Evolutionary conservation across 1,140 invertebrate genomes (phyloP), one percentile per base, ranked within the genome.

Genomic region (Zaprionus africanus): DNA sequence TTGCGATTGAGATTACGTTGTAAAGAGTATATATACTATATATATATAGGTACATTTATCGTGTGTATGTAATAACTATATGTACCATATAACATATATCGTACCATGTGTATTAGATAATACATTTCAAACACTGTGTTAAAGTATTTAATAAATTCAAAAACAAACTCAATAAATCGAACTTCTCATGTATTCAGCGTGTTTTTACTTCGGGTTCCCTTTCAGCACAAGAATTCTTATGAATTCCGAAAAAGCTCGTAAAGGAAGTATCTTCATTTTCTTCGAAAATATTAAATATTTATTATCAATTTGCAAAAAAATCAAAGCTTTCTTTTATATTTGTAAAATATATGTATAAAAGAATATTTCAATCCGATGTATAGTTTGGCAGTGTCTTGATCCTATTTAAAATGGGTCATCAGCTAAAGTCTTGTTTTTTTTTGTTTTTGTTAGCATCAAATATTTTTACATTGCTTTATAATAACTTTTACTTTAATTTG

Each of bases 81-180:
- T 82, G 76, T 85, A 81, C 62, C 63, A 75, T 59, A 70, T 60
- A 66, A 51, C 43, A 78, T 84, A 79, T 83, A 84, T 74, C 65
- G 70, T 79, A 87, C 79, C 79, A 82, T 87, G 72, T 87, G 72
- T 87, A 81, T 78, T 90, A 87, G 85, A 77, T 85, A 82, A 83
- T 82, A 85, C 79, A 90, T 85, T 90, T 90, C 81, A 85, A 90
- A 90, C 85, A 90, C 85, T 90, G 85, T 90, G 85, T 90, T 90
- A 90, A 90, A 90, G 82, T 90, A 90, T 90, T 90, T 90, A 85
- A 90, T 90, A 90, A 90, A 85, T 82, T 79, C 69, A 83, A 76
- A 77, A 85, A 86, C 59, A 69, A 90, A 82, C 49, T 81, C 68
- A 81, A 78, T 71, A 80, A 84, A 71, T 54, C n/a, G 46, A 71